Evolutionary conservation across 2,888 invertebrate species (phyloP), one percentile per base, ranked within the genome.

Genomic region (Rhagium mordax): DNA sequence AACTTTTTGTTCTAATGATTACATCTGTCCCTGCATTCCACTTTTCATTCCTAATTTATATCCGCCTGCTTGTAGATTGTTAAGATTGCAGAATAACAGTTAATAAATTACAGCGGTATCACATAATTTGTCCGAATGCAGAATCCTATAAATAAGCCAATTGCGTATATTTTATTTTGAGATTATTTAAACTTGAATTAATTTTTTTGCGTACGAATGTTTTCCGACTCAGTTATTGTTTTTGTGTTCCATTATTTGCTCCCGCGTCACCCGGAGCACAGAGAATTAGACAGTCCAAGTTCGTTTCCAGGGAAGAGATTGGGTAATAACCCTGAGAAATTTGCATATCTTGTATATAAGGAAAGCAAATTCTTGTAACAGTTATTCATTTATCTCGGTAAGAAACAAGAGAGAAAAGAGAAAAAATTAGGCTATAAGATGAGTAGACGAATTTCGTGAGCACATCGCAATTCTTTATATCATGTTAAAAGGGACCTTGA

Each of bases 331-430:
- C 51, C 18, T 21, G 65, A 65, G 33, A 53, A 65, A 65, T 65
- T 65, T 65, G 53, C 65, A 65, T 65, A 65, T n/a, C 55, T 65
- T 29, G 33, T 18, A 21, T 33, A 65, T 41, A 65, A 65, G 53
- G 18, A 65, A 65, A 53, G 65, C 65, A 53, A 65, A 53, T 65
- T 65, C 53, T 53, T 65, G 53, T 65, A 65, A 53, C 65, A 53
- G 65, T 53, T 53, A 65, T 55, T 53, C 65, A 65, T 65, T 65
- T 65, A 65, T 65, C 65, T 65, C 53, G n/a, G 65, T 53, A 53
- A 33, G 65, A 33, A 53, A 29, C 33, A 33, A 65, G 59, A 29
- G 27, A 48, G 49, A n/a, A 51, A 48, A 64, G 64, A 64, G 62
- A 49, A 65, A 65, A 65, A 65, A 65, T 53, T 65, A 51, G 65